Conservation (phyloP, 2,888 invertebrate species). For the Andrena praecox region DNA sequence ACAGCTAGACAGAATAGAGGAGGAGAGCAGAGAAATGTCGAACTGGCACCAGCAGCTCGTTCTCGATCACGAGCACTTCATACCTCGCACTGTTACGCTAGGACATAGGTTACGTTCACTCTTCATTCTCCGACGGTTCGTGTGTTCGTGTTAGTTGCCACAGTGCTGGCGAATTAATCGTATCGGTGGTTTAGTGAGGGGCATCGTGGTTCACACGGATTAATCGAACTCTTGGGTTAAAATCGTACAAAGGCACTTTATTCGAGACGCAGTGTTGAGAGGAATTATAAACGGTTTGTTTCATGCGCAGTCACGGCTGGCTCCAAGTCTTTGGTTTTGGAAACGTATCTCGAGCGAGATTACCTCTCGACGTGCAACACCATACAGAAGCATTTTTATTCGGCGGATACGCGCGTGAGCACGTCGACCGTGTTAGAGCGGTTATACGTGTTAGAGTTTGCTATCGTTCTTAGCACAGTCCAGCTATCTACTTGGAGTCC, state of each 20-base stretch:
- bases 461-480: constrained; percentile 31
- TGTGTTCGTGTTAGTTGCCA: constrained; percentile 20
- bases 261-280: constrained; percentile 3
- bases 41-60: constrained; percentile 6
- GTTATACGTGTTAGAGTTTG: constrained; percentile 57
- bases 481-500: constrained; percentile 58
- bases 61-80: constrained; percentile 3
- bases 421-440: constrained; percentile 54
- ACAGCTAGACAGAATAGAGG: constrained; percentile 25
- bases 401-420: constrained; percentile 22
- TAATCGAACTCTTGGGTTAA: constrained; percentile 19
- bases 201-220: constrained; percentile 26
- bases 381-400: constrained; percentile 42
- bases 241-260: constrained; percentile 26
- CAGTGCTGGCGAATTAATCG: background rate
- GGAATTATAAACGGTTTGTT: background rate
- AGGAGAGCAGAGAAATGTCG: constrained; percentile 11
- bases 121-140: background rate
- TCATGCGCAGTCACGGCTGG: constrained; percentile 26
- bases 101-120: background rate
- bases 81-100: constrained; percentile 7
- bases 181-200: background rate
- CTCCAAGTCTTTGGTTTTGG: constrained; percentile 8
- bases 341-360: constrained; percentile 13
- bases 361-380: constrained; percentile 54